Evolutionary conservation across 2,797 vertebrate species (phyloP), one percentile per base, ranked within the genome.

Genomic region (Scarus forsteni): DNA sequence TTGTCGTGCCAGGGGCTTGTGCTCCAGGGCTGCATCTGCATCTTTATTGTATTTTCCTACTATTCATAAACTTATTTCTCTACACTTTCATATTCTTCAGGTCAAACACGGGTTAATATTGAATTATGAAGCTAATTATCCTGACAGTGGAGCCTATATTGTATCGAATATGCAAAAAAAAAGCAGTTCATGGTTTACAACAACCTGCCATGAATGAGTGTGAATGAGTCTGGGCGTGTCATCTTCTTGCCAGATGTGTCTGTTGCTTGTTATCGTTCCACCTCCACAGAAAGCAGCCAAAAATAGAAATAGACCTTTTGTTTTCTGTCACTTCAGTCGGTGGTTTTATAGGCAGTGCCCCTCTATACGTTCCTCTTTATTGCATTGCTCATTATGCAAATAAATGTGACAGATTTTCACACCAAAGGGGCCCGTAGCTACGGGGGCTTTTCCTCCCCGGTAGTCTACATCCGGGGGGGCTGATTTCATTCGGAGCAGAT

Each of bases 141-240:
- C 27, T 27, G 27, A 27, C 27, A 27, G 27, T 27, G 27, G 27
- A 27, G 27, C 27, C 27, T 27, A 27, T 27, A 27, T 27, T 27
- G 27, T 2, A 27, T 27, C 27, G 4, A 27, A 27, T 27, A 27
- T 27, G 27, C 27, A 27, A 27, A 27, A 27, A 27, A 27, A 27
- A 27, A 27, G 27, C 27, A 27, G 27, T 4, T 27, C 27, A 27
- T 27, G 27, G 27, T 50, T 39, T 13, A 42, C 67, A 66, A n/a
- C 8, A 49, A 50, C 35, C 53, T 11, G 0, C 18, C 65, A 42
- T 57, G 60, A 68, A 60, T 68, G 73, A 35, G 15, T 50, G 7
- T 70, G 50, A 68, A 72, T 64, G 72, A 27, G 74, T 75, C 88
- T 91, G 91, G 92, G 92, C 90, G 92, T 90, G 88, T 81, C 89